phyloP scores from a whole-genome alignment of 2,113 vertebrate genomes.

The Pelecanoides urinatrix region DNA sequence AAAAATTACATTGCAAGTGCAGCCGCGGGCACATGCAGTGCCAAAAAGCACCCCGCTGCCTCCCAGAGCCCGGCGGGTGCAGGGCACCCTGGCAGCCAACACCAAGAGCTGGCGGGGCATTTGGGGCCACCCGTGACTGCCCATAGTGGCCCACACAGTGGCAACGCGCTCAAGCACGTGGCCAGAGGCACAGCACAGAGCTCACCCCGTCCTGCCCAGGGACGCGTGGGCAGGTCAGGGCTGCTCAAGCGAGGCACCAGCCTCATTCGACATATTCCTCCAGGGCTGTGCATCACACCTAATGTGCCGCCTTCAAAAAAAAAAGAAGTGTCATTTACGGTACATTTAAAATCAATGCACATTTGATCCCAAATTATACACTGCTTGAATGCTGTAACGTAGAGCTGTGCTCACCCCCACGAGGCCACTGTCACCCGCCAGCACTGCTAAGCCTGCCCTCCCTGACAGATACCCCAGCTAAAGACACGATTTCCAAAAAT shows the following conservation, averaged over 20 bases:
- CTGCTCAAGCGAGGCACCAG: not conserved
- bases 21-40: fast-evolving
- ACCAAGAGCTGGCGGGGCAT: not conserved
- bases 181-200: fast-evolving
- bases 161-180: fast-evolving
- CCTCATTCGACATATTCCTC: not conserved
- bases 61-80: fast-evolving
- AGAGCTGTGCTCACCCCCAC: not conserved
- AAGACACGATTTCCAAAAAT: not conserved
- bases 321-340: not conserved
- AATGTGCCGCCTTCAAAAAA: not conserved
- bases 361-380: not conserved
- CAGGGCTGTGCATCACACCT: not conserved
- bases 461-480: not conserved
- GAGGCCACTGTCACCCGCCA: fast-evolving
- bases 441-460: not conserved
- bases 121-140: not conserved
- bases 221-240: not conserved
- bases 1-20: fast-evolving
- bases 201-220: not conserved
- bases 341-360: not conserved
- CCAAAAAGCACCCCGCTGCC: fast-evolving
- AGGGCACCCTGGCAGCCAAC: not conserved
- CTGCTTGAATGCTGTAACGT: fast-evolving
- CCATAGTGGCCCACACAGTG: fast-evolving